Conservation (phyloP, 2,888 invertebrate species). For the Tetranychus truncatus region DNA sequence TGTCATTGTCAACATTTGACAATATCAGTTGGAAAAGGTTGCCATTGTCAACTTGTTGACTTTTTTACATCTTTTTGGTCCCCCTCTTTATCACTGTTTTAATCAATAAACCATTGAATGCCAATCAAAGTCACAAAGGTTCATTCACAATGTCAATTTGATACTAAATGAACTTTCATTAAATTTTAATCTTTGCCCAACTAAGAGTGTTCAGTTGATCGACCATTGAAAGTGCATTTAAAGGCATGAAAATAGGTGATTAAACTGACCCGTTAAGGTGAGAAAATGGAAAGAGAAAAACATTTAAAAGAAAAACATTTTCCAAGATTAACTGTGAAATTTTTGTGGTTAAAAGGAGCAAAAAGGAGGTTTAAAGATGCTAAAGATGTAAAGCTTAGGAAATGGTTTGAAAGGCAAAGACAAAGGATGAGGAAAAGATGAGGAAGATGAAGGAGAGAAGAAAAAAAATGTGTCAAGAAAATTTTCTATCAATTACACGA, state of each 20-base stretch:
- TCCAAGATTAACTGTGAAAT: neutral
- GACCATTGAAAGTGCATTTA: neutral
- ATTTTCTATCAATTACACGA: conserved; percentile 1
- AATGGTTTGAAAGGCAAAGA: neutral
- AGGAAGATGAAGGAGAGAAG: conserved; percentile 10
- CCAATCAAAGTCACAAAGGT: neutral
- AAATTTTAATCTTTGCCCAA: too few species aligned
- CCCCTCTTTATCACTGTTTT: too few species aligned
- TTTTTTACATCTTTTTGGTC: too few species aligned
- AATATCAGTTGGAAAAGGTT: too few species aligned
- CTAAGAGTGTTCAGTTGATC: neutral
- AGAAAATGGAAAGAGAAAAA: neutral
- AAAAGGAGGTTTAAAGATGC: neutral
- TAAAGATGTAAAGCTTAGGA: neutral
- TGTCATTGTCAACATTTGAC: too few species aligned
- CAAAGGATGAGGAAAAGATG: neutral
- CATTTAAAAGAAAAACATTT: neutral
- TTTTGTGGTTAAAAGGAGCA: neutral
- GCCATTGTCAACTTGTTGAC: too few species aligned
- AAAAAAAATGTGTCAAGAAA: neutral
- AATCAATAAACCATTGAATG: neutral
- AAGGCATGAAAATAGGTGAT: neutral
- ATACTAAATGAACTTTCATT: too few species aligned
- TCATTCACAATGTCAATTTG: too few species aligned
- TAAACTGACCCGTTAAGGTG: neutral